Conservation (phyloP, 2,113 vertebrate genomes). For the Manacus vitellinus region DNA sequence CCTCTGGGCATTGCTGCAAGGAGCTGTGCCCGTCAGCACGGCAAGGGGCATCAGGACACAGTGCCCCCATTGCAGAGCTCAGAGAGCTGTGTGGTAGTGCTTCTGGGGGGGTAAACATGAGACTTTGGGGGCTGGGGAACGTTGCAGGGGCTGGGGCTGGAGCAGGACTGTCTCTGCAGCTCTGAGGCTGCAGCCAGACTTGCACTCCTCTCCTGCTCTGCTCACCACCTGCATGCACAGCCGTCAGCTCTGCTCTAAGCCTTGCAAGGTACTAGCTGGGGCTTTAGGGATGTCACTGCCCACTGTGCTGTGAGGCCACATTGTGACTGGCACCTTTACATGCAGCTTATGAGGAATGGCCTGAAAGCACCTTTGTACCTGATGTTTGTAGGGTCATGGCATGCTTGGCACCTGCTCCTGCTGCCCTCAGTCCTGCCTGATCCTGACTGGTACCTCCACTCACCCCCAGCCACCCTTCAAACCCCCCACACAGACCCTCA, state of each 20-base stretch:
- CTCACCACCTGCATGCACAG: fast-evolving
- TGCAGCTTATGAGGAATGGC: not conserved
- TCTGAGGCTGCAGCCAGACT: not conserved
- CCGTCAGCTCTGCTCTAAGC: fast-evolving
- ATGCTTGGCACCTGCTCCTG: not conserved
- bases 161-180: not conserved
- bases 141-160: not conserved
- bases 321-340: not conserved
- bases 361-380: not conserved
- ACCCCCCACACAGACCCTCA: fast-evolving
- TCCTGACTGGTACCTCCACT: not conserved
- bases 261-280: not conserved
- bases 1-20: not conserved
- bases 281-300: not conserved
- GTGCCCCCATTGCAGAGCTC: not conserved
- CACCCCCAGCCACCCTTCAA: fast-evolving
- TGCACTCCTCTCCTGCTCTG: not conserved
- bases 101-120: fast-evolving
- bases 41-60: not conserved
- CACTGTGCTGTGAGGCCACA: fast-evolving
- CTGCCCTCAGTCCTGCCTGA: not conserved
- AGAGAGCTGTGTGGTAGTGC: not conserved
- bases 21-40: not conserved
- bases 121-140: not conserved
- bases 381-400: not conserved